These are phyloP conservation scores for Tretioscincus oriximinensis DNA, from an alignment of 2,113 vertebrate species.

Conservation along the genomic window DNA sequence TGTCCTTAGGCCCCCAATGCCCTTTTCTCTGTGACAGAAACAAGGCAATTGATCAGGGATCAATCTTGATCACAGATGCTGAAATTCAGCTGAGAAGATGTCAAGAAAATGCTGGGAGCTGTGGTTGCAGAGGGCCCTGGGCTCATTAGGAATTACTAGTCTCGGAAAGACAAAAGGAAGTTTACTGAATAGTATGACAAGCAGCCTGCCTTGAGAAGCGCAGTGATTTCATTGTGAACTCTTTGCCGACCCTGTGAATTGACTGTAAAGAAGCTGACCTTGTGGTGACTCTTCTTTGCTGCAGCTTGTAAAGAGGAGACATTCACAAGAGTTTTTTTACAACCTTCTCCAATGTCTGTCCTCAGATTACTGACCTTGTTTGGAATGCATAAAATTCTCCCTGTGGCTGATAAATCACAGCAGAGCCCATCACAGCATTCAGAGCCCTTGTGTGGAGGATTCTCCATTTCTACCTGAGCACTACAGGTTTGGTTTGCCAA, in stretches of 20 bases:
- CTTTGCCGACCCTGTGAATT: neutral
- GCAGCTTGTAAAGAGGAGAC: constrained; percentile 9
- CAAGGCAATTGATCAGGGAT: too few relatives aligned
- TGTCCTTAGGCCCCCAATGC: too few relatives aligned
- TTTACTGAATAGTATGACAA: neutral
- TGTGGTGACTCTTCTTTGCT: neutral
- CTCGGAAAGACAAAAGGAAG: neutral
- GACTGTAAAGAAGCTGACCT: constrained; percentile 12
- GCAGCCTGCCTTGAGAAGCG: neutral
- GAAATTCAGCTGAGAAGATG: neutral
- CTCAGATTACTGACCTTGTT: neutral
- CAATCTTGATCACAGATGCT: neutral
- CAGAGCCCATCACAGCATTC: neutral
- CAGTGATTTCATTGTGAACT: neutral
- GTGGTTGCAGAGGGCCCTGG: neutral
- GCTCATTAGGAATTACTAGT: neutral
- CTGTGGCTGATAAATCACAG: constrained; percentile 22
- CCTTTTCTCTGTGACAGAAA: too few relatives aligned
- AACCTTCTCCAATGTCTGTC: neutral
- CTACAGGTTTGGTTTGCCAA: fast-evolving
- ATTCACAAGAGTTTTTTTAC: neutral
- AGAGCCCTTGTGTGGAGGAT: neutral
- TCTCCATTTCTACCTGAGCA: neutral
- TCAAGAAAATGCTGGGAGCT: neutral
- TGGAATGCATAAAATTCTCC: constrained; percentile 5